A percentile compares a stretch with the other conserved stretches of the same genome.
Conservation (phyloP, 2,888 invertebrate genomes). For the Pinctada fucata region DNA sequence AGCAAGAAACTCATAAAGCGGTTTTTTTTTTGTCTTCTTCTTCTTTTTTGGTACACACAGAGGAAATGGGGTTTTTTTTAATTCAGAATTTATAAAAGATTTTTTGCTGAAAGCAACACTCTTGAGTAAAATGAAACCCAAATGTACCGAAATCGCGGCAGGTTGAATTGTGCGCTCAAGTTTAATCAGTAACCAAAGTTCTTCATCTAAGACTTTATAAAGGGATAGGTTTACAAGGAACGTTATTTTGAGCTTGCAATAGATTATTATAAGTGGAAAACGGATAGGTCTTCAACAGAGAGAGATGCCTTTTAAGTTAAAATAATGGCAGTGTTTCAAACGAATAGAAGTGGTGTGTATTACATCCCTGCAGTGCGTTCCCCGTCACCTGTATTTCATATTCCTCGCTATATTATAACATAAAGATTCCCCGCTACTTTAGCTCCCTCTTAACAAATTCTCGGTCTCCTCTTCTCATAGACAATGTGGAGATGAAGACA, state of each 20-base stretch:
- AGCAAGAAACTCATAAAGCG: no score
- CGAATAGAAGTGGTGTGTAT: slow-evolving; percentile 7
- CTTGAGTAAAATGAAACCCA: no score
- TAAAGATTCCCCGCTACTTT: no score
- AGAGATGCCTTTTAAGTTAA: slow-evolving; percentile 22
- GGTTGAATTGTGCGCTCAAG: not conserved
- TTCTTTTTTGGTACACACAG: no score
- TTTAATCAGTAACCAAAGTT: not conserved
- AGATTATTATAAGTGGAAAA: slow-evolving; percentile 4
- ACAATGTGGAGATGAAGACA: no score
- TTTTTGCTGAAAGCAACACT: no score
- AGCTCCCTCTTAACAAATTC: no score
- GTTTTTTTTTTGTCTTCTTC: no score
- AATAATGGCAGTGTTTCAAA: slow-evolving; percentile 20
- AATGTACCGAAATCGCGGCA: no score
- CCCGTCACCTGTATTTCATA: slow-evolving; percentile 22
- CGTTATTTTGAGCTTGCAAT: slow-evolving; percentile 1
- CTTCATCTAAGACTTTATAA: not conserved
- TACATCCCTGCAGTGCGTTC: slow-evolving; percentile 15
- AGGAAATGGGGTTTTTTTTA: no score
- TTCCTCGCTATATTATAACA: not conserved
- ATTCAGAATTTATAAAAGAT: no score
- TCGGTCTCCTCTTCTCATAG: no score
- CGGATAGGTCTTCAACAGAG: slow-evolving; percentile 10
- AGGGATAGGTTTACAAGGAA: not conserved